phyloP scores from a whole-genome alignment of 2,888 invertebrate species.

The Lasius fuliginosus region DNA sequence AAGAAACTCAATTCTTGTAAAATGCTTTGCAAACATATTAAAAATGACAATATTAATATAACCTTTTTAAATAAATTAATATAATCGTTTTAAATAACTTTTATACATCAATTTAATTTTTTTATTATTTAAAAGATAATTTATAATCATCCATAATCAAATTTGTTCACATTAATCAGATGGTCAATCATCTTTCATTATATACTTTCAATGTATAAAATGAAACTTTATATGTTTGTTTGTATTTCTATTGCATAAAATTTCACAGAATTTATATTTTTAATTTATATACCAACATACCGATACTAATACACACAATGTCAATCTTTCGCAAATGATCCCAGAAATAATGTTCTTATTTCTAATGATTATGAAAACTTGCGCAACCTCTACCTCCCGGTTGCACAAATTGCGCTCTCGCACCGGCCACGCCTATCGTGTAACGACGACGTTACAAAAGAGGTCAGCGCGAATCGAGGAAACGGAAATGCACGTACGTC shows the following conservation, averaged over 20 bases:
- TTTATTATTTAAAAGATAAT: neutral
- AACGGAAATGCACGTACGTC: conserved; percentile 34
- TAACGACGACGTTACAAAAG: conserved; percentile 47
- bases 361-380: conserved; percentile 31
- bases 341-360: neutral
- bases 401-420: conserved; percentile 39
- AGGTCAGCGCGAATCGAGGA: conserved; percentile 48
- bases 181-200: neutral
- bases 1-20: conserved; percentile 1
- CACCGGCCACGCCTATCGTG: conserved; percentile 42
- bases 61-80: neutral
- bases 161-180: neutral
- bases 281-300: neutral
- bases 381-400: conserved; percentile 9
- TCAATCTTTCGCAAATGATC: neutral
- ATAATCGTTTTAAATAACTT: neutral
- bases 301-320: neutral
- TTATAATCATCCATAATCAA: neutral
- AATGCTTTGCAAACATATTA: neutral
- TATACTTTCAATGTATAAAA: neutral
- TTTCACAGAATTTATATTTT: neutral
- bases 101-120: neutral
- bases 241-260: neutral
- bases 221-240: neutral
- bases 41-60: neutral